Evolutionary conservation across 1,140 invertebrate species (phyloP).

Genomic region (Aricia agestis): DNA sequence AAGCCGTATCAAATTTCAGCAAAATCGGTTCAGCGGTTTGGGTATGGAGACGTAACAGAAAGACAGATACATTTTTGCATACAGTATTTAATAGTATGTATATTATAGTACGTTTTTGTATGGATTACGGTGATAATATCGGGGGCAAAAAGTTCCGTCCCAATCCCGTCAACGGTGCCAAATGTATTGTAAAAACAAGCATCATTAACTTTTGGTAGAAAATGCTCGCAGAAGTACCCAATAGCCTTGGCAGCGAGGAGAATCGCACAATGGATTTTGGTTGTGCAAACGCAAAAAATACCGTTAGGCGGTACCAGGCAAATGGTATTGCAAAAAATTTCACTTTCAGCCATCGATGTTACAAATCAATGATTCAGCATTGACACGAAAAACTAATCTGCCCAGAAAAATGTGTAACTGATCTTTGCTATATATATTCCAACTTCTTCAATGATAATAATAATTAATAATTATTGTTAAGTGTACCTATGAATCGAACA

Average conservation of each 20-base stretch:
- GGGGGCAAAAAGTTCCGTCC: neutral
- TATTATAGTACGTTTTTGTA: too few species aligned
- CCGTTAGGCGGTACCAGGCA: constrained; percentile 12
- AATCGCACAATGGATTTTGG: constrained; percentile 17
- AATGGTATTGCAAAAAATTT: constrained; percentile 19
- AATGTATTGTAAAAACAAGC: neutral
- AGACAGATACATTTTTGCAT: too few species aligned
- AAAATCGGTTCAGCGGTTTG: too few species aligned
- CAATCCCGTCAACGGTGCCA: neutral
- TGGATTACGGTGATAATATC: neutral
- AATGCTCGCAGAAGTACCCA: constrained; percentile 6
- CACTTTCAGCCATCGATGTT: constrained; percentile 9
- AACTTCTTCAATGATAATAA: too few species aligned
- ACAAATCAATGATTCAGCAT: neutral
- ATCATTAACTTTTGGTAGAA: neutral
- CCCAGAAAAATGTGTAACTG: too few species aligned
- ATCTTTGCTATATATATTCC: too few species aligned
- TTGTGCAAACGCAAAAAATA: constrained; percentile 17
- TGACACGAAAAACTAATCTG: neutral
- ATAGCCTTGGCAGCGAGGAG: constrained; percentile 21
- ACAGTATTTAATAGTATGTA: too few species aligned
- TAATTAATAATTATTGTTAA: too few species aligned
- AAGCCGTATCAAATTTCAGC: too few species aligned
- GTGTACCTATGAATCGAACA: too few species aligned
- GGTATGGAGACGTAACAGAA: too few species aligned